Evolutionary conservation across 2,888 invertebrate genomes (phyloP).

Genomic region (Drosophila setosimentum): DNA sequence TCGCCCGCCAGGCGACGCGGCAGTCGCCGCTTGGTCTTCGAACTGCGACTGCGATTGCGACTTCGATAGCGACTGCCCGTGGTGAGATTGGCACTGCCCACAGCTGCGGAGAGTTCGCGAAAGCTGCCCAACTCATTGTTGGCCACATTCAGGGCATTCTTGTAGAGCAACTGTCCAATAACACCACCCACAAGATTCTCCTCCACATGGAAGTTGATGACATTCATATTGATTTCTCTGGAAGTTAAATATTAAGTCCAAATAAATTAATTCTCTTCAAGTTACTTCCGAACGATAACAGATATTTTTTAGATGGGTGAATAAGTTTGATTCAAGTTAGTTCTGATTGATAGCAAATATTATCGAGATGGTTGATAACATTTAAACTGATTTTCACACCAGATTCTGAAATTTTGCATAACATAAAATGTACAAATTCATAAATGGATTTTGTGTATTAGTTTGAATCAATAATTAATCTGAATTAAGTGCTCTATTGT

Average conservation of each 20-base stretch:
- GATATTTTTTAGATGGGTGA: neutral
- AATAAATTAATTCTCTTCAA: neutral
- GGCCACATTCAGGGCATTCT: slow-evolving; percentile 82
- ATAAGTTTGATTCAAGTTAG: neutral
- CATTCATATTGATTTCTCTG: slow-evolving; percentile 89
- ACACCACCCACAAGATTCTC: slow-evolving; percentile 91
- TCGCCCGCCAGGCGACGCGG: slow-evolving; percentile 79
- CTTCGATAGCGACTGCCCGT: slow-evolving; percentile 76
- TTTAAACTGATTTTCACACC: no score
- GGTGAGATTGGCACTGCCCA: slow-evolving; percentile 63
- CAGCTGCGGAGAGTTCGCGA: slow-evolving; percentile 64
- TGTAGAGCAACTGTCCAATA: slow-evolving; percentile 90
- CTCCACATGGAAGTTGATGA: slow-evolving; percentile 90
- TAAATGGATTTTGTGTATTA: no score
- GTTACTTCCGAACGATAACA: neutral
- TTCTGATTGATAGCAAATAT: neutral
- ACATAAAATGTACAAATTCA: no score
- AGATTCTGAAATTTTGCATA: no score
- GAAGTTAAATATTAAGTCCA: slow-evolving; percentile 34
- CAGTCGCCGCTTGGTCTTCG: slow-evolving; percentile 65
- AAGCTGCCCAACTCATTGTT: slow-evolving; percentile 79
- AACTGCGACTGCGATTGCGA: slow-evolving; percentile 65
- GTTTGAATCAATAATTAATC: no score
- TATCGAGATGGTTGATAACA: no score
- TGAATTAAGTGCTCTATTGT: no score